A percentile compares a stretch with the other conserved stretches of the same genome.
Conservation (phyloP, 2,888 invertebrate genomes). For the Plebejus melissa region DNA sequence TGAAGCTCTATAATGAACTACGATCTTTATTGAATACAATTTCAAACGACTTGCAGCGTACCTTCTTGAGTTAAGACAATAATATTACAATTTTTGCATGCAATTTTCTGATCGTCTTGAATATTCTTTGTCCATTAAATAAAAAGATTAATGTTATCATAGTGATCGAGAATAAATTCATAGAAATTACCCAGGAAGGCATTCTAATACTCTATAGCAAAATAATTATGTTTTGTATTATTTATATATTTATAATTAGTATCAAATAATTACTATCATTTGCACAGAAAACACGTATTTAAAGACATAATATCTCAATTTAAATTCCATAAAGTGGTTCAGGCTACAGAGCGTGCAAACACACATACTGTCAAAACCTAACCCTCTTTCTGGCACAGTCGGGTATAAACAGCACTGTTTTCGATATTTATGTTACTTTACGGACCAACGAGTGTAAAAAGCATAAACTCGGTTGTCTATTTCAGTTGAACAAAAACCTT, state of each 20-base stretch:
- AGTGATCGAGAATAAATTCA: neutral
- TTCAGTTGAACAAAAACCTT: conserved; percentile 26
- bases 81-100: neutral
- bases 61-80: neutral
- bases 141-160: neutral
- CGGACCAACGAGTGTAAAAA: neutral
- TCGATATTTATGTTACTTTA: neutral
- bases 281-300: no score
- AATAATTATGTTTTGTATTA: no score
- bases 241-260: no score
- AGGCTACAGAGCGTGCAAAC: no score
- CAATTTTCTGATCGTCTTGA: neutral
- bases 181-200: no score
- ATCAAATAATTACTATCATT: no score
- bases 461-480: conserved; percentile 9
- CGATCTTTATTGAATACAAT: neutral
- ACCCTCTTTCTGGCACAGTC: no score
- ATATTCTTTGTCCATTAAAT: neutral
- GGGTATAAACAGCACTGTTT: neutral
- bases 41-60: neutral
- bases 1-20: neutral
- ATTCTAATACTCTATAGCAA: no score
- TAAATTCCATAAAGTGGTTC: no score
- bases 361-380: no score
- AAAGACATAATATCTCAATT: no score